These are phyloP conservation scores for Aricia artaxerxes DNA, from an alignment of 2,888 invertebrate species.

Conservation along the genomic window DNA sequence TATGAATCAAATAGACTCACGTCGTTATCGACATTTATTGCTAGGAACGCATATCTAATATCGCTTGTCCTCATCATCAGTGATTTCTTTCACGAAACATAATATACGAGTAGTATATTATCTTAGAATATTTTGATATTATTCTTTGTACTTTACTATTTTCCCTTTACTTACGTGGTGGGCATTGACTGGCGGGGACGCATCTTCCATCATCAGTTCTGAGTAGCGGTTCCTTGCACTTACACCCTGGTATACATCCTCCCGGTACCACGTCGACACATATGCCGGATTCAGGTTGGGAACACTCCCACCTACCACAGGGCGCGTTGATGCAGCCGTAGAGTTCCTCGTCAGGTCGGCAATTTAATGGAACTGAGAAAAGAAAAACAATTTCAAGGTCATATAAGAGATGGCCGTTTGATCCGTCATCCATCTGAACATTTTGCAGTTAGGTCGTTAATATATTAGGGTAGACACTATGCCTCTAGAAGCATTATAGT, in stretches of 20 bases:
- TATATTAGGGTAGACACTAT: too few relatives aligned
- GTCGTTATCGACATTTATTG: constrained; percentile 44
- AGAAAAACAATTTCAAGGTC: neutral
- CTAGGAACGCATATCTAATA: constrained; percentile 38
- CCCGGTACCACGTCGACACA: constrained; percentile 38
- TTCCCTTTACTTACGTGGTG: constrained; percentile 39
- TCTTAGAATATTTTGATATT: too few relatives aligned
- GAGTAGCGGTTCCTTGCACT: constrained; percentile 44
- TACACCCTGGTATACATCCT: constrained; percentile 42
- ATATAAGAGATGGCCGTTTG: too few relatives aligned
- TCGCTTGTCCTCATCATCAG: too few relatives aligned
- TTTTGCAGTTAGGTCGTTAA: too few relatives aligned
- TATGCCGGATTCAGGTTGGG: constrained; percentile 43
- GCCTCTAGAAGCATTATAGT: too few relatives aligned
- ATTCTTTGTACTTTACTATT: too few relatives aligned
- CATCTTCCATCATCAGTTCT: constrained; percentile 28
- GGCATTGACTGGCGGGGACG: constrained; percentile 48
- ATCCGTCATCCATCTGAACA: too few relatives aligned
- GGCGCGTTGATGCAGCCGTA: constrained; percentile 43
- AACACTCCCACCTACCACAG: constrained; percentile 47
- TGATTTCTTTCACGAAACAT: too few relatives aligned
- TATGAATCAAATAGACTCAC: neutral
- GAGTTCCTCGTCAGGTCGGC: constrained; percentile 44
- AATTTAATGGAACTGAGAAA: constrained; percentile 32
- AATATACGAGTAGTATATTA: too few relatives aligned